Evolutionary conservation across 53 echinoderm and acorn worm species (phyloP), one percentile per base, ranked within the genome.

Genomic region (Patiria pectinifera): DNA sequence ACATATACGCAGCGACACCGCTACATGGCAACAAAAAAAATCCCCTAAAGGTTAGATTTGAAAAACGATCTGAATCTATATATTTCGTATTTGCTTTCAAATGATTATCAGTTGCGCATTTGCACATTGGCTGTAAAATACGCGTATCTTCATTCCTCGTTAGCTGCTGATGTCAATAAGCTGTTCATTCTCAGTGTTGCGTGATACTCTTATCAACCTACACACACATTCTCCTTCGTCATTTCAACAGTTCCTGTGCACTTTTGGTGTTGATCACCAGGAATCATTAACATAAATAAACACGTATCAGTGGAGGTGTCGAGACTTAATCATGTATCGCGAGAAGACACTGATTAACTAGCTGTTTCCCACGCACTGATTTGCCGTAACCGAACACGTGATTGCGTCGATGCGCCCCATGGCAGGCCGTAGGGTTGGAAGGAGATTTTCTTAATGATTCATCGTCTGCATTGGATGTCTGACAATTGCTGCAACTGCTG

Each of bases 301-400:
- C 15, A 4, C 19, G 74, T 21, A 24, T 7, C 4, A 23, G 74
- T 74, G 74, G 11, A 23, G 74, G 74, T 74, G 74, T 23, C 74
- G 9, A 85, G 69, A 85, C 44, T 66, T 70, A 43, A 85, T 85
- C 85, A 19, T 26, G 63, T 69, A 63, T 19, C 85, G 69, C 60
- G 45, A 16, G 43, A 62, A 84, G 84, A 84, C 84, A 44, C 6
- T 19, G 62, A 84, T 85, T 66, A 85, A 85, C 69, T 45, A 44
- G 69, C 16, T 16, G 5, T 85, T 16, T 66, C 11, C 35, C 45
- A 19, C 45, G 45, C 85, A 16, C 63, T 66, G 69, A 45, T 85
- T 85, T 63, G 85, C 21, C 85, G 26, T 43, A 19, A 45, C 45
- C 63, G 69, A 85, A 23, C 85, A 74, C 85, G 53, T 53, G 8